A percentile compares a stretch with the other conserved stretches of the same genome.
Evolutionary conservation across 1,140 invertebrate genomes (phyloP).

Genomic region (Phenacoccus solenopsis): DNA sequence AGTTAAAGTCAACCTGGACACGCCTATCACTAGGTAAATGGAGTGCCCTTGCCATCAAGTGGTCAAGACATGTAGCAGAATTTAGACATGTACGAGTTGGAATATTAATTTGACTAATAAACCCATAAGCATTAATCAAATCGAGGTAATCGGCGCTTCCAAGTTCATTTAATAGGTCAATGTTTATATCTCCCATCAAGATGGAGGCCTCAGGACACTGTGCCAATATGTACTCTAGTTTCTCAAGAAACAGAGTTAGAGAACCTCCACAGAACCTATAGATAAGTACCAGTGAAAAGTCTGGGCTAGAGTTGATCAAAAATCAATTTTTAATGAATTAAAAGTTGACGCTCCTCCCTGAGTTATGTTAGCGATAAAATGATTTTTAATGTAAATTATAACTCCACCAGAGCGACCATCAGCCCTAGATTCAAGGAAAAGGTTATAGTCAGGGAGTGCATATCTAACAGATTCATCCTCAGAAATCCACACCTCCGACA

Average conservation of each 20-base stretch:
- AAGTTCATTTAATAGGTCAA: not conserved
- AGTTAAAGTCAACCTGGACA: not conserved
- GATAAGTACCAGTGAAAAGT: not conserved
- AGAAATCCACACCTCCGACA: not conserved
- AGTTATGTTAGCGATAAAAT: not conserved
- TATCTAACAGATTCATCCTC: not conserved
- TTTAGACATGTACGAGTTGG: not conserved
- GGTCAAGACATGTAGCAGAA: not conserved
- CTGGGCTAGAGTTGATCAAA: not conserved
- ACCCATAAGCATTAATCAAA: not conserved
- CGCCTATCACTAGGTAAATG: not conserved
- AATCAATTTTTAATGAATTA: not conserved
- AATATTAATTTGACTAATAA: not conserved
- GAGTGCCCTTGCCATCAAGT: not conserved
- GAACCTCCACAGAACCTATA: not conserved
- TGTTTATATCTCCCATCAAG: not conserved
- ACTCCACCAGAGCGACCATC: not conserved
- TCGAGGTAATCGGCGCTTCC: not conserved
- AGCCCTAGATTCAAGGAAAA: not conserved
- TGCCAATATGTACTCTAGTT: not conserved
- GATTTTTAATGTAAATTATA: not conserved
- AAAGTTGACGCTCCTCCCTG: not conserved
- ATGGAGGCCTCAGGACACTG: not conserved
- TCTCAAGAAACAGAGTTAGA: not conserved
- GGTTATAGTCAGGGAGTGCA: not conserved